phyloP scores from a whole-genome alignment of 2,113 vertebrate genomes.

The Raja brachyura region DNA sequence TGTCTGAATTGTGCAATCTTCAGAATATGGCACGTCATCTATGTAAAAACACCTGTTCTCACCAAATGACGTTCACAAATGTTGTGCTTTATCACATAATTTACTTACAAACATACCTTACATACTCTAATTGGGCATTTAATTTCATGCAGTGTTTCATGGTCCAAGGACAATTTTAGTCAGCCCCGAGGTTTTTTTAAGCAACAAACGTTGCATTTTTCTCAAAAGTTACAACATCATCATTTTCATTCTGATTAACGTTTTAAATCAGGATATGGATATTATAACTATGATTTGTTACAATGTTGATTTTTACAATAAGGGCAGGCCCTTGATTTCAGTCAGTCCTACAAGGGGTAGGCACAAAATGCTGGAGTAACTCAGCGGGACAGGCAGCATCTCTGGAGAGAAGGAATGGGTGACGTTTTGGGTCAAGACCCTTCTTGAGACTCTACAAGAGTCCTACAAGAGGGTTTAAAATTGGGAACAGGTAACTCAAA shows the following conservation, averaged over 20 bases:
- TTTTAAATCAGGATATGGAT: neutral
- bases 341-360: neutral
- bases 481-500: neutral
- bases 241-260: neutral
- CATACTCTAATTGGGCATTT: no score
- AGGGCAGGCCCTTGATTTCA: neutral
- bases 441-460: no score
- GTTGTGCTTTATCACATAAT: neutral
- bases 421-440: no score
- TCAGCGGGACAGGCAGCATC: no score
- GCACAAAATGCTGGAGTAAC: no score
- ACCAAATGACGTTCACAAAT: neutral
- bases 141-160: neutral
- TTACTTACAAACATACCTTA: neutral
- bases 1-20: neutral
- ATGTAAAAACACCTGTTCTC: neutral
- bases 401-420: no score
- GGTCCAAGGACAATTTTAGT: neutral
- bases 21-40: neutral
- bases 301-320: neutral
- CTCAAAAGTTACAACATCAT: neutral
- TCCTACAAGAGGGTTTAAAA: no score
- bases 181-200: neutral
- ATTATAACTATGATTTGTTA: neutral
- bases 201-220: neutral